Evolutionary conservation across 2,888 invertebrate genomes (phyloP).

Genomic region (Nomada fabriciana): DNA sequence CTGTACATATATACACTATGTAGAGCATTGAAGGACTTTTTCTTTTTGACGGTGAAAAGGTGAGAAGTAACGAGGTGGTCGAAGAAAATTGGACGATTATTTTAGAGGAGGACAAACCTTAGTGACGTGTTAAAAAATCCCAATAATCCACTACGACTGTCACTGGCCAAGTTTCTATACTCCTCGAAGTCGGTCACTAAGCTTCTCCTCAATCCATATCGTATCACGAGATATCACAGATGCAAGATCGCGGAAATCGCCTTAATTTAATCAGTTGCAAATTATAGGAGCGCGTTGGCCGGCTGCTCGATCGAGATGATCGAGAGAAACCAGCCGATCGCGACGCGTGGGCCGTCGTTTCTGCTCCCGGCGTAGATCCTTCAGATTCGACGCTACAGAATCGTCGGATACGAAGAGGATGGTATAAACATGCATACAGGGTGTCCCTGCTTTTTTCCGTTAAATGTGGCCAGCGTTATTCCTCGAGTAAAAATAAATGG

Average conservation of each 20-base stretch:
- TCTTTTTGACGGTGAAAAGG: no score
- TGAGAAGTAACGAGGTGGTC: no score
- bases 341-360: slow-evolving; percentile 48
- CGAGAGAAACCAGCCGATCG: slow-evolving; percentile 49
- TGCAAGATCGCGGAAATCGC: slow-evolving; percentile 14
- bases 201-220: background rate
- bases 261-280: slow-evolving; percentile 50
- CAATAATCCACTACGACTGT: background rate
- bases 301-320: slow-evolving; percentile 47
- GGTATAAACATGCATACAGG: slow-evolving; percentile 52
- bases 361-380: slow-evolving; percentile 48
- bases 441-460: no score
- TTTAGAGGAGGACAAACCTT: background rate
- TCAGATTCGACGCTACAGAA: slow-evolving; percentile 48
- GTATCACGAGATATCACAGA: background rate
- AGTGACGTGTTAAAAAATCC: no score
- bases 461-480: no score
- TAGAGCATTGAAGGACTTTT: no score
- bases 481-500: no score
- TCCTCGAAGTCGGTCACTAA: slow-evolving; percentile 12
- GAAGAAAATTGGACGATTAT: no score
- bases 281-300: slow-evolving; percentile 43
- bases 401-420: slow-evolving; percentile 46
- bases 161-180: background rate
- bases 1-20: no score